phyloP scores from a whole-genome alignment of 2,888 invertebrate species.

The Macrophya alboannulata region DNA sequence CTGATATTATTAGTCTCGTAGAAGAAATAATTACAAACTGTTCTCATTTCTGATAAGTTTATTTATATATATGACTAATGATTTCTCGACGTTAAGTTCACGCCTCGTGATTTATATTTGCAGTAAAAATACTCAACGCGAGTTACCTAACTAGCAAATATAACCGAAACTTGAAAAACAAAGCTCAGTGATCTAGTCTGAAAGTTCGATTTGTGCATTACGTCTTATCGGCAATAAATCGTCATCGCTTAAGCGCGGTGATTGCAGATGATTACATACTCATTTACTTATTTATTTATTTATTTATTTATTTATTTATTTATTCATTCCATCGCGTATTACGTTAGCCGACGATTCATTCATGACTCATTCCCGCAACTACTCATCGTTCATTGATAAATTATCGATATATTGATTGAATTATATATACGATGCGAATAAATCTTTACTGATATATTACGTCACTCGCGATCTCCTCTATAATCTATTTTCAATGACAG shows the following conservation, averaged over 20 bases:
- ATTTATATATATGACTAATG: constrained; percentile 32
- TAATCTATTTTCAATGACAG: background rate
- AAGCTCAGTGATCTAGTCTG: background rate
- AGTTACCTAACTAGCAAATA: background rate
- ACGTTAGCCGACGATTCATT: constrained; percentile 34
- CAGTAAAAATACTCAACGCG: background rate
- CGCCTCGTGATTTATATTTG: background rate
- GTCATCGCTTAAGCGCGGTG: background rate
- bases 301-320: background rate
- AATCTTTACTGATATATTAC: background rate
- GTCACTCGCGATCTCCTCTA: background rate
- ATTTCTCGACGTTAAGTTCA: background rate
- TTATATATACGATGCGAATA: constrained; percentile 15
- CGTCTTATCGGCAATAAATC: background rate
- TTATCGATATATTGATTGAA: background rate
- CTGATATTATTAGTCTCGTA: background rate
- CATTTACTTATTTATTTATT: background rate
- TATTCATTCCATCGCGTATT: constrained; percentile 9
- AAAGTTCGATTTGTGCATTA: background rate
- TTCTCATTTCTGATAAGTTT: background rate
- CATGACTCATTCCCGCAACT: constrained; percentile 30
- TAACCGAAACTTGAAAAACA: background rate
- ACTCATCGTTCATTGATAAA: constrained; percentile 49
- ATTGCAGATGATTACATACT: background rate
- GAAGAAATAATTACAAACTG: background rate